Evolutionary conservation across 2,888 invertebrate genomes (phyloP).

Genomic region (Mythimna ferrago): DNA sequence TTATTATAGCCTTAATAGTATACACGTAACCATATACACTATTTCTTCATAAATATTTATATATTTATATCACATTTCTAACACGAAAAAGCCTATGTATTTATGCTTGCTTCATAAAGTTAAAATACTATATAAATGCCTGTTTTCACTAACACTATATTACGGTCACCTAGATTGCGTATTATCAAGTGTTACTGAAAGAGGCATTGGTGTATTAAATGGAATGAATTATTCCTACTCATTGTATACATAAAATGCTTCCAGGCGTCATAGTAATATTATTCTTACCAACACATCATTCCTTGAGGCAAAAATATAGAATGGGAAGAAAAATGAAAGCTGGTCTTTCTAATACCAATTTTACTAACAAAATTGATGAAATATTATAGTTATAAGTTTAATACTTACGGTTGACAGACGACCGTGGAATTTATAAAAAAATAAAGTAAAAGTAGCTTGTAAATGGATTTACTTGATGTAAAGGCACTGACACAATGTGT

Average conservation of each 20-base stretch:
- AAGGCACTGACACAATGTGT: constrained; percentile 49
- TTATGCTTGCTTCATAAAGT: constrained; percentile 15
- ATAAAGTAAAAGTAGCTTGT: constrained; percentile 29
- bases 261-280: constrained; percentile 27
- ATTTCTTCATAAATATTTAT: constrained; percentile 4
- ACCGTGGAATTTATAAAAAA: constrained; percentile 29
- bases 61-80: constrained; percentile 18
- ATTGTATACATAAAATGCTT: constrained; percentile 41
- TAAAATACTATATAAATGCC: constrained; percentile 1
- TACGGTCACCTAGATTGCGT: not conserved
- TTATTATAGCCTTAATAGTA: not conserved
- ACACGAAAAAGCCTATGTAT: constrained; percentile 4
- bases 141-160: not conserved
- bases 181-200: not conserved
- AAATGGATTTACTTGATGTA: constrained; percentile 34
- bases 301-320: not conserved
- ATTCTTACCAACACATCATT: constrained; percentile 32
- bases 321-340: constrained; percentile 52
- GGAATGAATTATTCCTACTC: constrained; percentile 9
- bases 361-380: constrained; percentile 25
- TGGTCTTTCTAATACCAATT: constrained; percentile 59
- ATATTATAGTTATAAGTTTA: constrained; percentile 32
- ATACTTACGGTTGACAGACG: constrained; percentile 31
- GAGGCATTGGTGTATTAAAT: not conserved
- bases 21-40: constrained; percentile 12